These are phyloP conservation scores for Pseudomugil gertrudae DNA, from an alignment of 2,797 vertebrate species.

Conservation along the genomic window DNA sequence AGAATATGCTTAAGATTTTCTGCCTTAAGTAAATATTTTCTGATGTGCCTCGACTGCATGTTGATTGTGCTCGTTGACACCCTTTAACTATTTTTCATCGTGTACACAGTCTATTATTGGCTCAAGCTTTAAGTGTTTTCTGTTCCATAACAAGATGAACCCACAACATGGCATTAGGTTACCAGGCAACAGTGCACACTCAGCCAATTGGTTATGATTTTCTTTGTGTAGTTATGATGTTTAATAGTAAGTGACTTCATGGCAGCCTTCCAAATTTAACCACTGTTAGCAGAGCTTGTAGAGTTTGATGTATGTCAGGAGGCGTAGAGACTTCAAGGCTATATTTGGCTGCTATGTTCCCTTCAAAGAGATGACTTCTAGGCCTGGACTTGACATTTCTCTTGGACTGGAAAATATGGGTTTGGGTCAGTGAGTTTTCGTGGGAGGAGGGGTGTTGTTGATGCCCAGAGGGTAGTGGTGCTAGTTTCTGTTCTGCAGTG, in stretches of 20 bases:
- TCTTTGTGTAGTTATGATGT: conserved; percentile 73
- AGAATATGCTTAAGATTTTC: conserved; percentile 11
- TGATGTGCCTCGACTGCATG: conserved; percentile 34
- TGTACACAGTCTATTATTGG: conserved; percentile 70
- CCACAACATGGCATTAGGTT: conserved; percentile 75
- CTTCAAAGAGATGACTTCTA: conserved; percentile 71
- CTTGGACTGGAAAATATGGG: conserved; percentile 73
- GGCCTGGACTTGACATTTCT: conserved; percentile 78
- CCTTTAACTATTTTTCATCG: conserved; percentile 61
- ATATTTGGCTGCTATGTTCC: conserved; percentile 78
- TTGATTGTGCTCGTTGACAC: conserved; percentile 57
- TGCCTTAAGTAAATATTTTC: conserved; percentile 29
- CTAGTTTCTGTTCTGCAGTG: conserved; percentile 49
- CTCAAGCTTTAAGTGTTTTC: conserved; percentile 72
- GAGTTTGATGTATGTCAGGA: conserved; percentile 72
- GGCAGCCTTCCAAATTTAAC: conserved; percentile 73
- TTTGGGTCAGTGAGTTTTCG: conserved; percentile 76
- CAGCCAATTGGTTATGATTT: conserved; percentile 67
- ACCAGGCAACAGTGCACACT: conserved; percentile 77
- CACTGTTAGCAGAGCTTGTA: conserved; percentile 59
- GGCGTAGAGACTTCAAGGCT: conserved; percentile 59
- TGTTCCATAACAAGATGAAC: conserved; percentile 76
- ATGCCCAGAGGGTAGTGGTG: conserved; percentile 68
- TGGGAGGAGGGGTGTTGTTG: conserved; percentile 61
- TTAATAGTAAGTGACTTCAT: conserved; percentile 76